phyloP scores from a whole-genome alignment of 2,888 invertebrate species.

The Leptarthrus brevirostris region DNA sequence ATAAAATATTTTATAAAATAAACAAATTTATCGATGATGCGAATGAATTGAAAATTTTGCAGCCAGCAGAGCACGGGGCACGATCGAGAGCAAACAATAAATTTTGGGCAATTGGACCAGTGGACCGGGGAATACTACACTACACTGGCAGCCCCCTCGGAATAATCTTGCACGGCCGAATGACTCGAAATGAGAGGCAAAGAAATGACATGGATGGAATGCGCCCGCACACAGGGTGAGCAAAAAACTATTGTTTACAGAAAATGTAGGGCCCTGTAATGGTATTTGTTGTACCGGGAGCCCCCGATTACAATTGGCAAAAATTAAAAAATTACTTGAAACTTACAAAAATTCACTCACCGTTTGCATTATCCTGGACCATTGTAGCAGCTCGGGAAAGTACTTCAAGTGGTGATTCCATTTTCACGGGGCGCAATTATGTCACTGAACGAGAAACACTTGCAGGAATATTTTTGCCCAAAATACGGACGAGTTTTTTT shows the following conservation, averaged over 20 bases:
- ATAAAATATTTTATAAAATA: background rate
- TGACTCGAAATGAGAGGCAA: conserved; percentile 29
- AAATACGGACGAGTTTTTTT: too few relatives aligned
- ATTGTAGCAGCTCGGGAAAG: conserved; percentile 89
- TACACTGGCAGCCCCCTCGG: conserved; percentile 28
- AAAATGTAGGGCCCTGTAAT: background rate
- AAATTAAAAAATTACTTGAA: background rate
- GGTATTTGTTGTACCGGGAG: background rate
- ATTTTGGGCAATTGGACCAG: too few relatives aligned
- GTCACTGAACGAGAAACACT: background rate
- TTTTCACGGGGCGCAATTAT: conserved; percentile 57
- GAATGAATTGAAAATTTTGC: background rate
- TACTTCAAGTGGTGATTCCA: conserved; percentile 88
- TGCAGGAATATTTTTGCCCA: background rate
- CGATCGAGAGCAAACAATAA: too few relatives aligned
- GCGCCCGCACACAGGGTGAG: conserved; percentile 48
- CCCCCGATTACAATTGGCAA: background rate
- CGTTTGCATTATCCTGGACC: conserved; percentile 78
- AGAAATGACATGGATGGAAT: conserved; percentile 47
- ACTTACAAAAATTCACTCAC: conserved; percentile 58
- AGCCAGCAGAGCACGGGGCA: background rate
- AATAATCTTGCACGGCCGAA: conserved; percentile 43
- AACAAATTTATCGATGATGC: conserved; percentile 10
- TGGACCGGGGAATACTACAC: too few relatives aligned
- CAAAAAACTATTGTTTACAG: conserved; percentile 34